Evolutionary conservation across 64 coral and sea anemone species (phyloP).

Genomic region (Porites australiensis): DNA sequence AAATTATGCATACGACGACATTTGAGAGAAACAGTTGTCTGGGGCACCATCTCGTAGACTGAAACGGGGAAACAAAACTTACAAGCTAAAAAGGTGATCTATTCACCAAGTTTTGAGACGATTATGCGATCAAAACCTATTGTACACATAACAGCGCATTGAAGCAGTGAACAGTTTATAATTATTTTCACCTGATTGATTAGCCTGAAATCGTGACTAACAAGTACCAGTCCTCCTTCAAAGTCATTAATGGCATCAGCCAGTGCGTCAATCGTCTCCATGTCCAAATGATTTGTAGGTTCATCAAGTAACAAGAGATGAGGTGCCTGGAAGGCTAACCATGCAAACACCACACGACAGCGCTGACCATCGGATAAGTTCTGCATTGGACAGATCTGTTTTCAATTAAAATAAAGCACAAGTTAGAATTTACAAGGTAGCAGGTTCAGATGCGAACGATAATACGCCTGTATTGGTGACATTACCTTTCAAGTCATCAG

Average conservation of each 20-base stretch:
- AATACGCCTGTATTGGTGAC: too few species aligned
- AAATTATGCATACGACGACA: too few species aligned
- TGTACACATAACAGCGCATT: background rate
- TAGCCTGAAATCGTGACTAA: slow-evolving; percentile 98
- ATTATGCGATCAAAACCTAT: too few species aligned
- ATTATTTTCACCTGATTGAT: slow-evolving; percentile 83
- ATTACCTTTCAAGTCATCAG: too few species aligned
- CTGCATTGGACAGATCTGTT: slow-evolving; percentile 92
- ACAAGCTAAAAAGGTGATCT: too few species aligned
- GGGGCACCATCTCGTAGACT: too few species aligned
- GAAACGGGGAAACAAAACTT: too few species aligned
- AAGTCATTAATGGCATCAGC: slow-evolving; percentile 97
- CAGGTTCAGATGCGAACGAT: background rate
- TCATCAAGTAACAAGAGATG: slow-evolving; percentile 96
- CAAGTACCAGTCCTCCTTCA: slow-evolving; percentile 93
- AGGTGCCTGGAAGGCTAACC: slow-evolving; percentile 93
- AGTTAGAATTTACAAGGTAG: background rate
- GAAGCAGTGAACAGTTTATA: background rate
- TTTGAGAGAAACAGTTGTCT: too few species aligned
- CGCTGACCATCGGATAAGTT: slow-evolving; percentile 95
- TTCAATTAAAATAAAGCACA: background rate
- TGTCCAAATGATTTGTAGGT: slow-evolving; percentile 99
- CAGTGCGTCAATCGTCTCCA: slow-evolving; percentile 96
- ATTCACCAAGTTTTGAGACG: too few species aligned
- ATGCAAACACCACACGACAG: slow-evolving; percentile 98